Conservation (phyloP, 2,797 vertebrate species). For the Etheostoma nigrum region DNA sequence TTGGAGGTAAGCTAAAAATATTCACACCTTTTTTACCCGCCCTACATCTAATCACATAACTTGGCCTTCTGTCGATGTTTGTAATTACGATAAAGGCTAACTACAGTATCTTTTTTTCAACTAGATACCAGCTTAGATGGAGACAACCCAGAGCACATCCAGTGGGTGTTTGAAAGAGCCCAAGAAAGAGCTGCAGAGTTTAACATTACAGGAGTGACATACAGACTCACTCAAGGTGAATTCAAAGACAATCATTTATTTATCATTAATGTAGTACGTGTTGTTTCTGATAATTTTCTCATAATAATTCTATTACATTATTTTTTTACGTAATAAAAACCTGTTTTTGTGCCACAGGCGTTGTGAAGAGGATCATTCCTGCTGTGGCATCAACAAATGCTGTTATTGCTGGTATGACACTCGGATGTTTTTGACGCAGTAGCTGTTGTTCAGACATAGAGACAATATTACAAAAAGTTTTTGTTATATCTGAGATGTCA, state of each 20-base stretch:
- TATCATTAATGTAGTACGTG: neutral
- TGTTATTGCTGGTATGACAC: constrained; percentile 92
- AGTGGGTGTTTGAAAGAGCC: constrained; percentile 95
- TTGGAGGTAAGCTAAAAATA: constrained; percentile 88
- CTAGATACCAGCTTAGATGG: constrained; percentile 92
- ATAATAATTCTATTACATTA: neutral
- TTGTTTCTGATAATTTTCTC: neutral
- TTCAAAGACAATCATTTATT: neutral
- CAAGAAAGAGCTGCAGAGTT: constrained; percentile 93
- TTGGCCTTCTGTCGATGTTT: neutral
- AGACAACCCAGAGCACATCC: constrained; percentile 96
- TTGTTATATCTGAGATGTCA: neutral
- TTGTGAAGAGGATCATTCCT: constrained; percentile 97
- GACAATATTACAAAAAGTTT: neutral
- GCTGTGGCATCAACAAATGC: constrained; percentile 98
- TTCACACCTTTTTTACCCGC: neutral
- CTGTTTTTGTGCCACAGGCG: constrained; percentile 83
- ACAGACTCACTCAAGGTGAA: constrained; percentile 96
- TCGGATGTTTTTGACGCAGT: neutral
- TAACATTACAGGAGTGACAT: constrained; percentile 93
- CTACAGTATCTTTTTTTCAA: neutral
- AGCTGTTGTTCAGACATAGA: neutral
- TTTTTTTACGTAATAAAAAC: neutral
- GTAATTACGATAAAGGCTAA: neutral
- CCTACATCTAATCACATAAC: neutral